A percentile compares a stretch with the other conserved stretches of the same genome.
Conservation (phyloP, 1,140 invertebrate species). For the Bombus superbus region DNA sequence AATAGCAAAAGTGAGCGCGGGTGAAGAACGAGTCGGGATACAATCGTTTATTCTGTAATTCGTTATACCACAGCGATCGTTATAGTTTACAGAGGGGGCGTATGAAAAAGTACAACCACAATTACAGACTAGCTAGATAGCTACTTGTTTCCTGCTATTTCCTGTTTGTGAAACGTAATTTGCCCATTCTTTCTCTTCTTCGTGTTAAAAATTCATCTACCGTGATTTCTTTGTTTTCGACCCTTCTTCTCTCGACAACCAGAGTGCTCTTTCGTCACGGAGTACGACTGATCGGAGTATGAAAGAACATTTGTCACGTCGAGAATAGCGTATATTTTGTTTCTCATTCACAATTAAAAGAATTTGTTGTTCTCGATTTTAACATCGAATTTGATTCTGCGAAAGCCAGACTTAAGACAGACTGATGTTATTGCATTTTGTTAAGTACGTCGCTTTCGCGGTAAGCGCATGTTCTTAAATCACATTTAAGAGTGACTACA, state of each 20-base stretch:
- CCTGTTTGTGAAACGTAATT: slow-evolving; percentile 56
- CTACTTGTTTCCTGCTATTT: slow-evolving; percentile 61
- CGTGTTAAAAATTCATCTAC: slow-evolving; percentile 20
- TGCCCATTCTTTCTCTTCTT: slow-evolving; percentile 39
- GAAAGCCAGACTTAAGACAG: slow-evolving; percentile 45
- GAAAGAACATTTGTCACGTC: slow-evolving; percentile 18
- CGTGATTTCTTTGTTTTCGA: slow-evolving; percentile 21
- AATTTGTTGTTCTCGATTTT: slow-evolving; percentile 1
- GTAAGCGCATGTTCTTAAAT: slow-evolving; percentile 31
- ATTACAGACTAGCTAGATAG: slow-evolving; percentile 72
- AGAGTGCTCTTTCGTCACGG: slow-evolving; percentile 9
- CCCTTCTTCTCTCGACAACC: slow-evolving; percentile 40
- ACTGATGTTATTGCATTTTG: slow-evolving; percentile 55
- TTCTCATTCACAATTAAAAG: slow-evolving; percentile 5
- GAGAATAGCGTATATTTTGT: slow-evolving; percentile 5
- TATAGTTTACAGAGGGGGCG: slow-evolving; percentile 72
- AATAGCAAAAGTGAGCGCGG: slow-evolving; percentile 58
- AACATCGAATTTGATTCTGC: slow-evolving; percentile 38
- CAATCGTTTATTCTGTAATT: slow-evolving; percentile 76
- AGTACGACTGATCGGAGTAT: slow-evolving; percentile 1
- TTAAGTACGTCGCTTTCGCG: slow-evolving; percentile 54
- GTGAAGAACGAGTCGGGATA: slow-evolving; percentile 63
- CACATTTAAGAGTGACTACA: slow-evolving; percentile 19
- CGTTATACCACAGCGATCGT: slow-evolving; percentile 74
- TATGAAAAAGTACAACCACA: slow-evolving; percentile 76